Evolutionary conservation across 53 echinoderm and acorn worm genomes (phyloP), one percentile per base, ranked within the genome.

Genomic region (Mesocentrotus franciscanus): DNA sequence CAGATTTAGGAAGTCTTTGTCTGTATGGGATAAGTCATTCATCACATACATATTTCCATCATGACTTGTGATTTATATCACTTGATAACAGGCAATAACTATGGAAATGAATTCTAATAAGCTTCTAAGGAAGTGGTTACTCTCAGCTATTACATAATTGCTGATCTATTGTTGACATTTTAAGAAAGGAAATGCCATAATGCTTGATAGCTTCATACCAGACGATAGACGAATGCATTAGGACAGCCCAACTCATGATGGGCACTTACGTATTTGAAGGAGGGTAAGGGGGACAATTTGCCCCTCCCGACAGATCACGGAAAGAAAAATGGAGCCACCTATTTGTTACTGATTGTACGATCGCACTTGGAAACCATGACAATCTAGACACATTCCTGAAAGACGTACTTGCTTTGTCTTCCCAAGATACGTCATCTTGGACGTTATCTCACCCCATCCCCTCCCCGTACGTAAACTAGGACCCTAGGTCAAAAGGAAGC

Each of bases 51-150:
- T 56, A 14, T 57, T 10, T 85, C 27, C n/a, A 85, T 56, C n/a
- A 57, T 56, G 87, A 85, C 56, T 85, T 57, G 87, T 85, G n/a
- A 85, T 35, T 83, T 83, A 14, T 66, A 66, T 76, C 76, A 76
- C 15, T 76, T 14, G 34, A 12, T 49, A 7, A 83, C 20, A 83
- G 17, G 14, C 42, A 83, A 83, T 83, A 20, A 83, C 14, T 4
- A 39, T 83, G 83, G 22, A 83, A 83, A 83, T 83, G 17, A 42
- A 83, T 83, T 83, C 1, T 20, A 42, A 36, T n/a, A 20, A 83
- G 83, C 42, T 18, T 42, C 55, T 9, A 8, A 49, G 75, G 75
- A 75, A 75, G 75, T 75, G 75, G 11, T 30, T 11, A 14, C 29
- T 26, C 11, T 75, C 29, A 32, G 4, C 11, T 75, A 75, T 75